phyloP scores from a whole-genome alignment of 2,888 invertebrate species.

The Tipula confusa region DNA sequence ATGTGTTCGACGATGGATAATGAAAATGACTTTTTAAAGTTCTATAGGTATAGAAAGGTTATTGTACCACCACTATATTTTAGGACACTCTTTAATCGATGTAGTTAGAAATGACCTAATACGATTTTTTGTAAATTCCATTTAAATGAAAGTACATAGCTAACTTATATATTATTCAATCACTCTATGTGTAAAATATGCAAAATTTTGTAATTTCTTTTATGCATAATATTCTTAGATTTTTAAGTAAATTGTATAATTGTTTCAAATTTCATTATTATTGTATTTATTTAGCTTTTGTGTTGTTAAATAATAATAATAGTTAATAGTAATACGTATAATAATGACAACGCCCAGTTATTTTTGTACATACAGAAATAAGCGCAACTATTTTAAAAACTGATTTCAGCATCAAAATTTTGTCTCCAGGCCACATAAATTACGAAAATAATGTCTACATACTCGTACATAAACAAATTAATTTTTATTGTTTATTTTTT shows the following conservation, averaged over 20 bases:
- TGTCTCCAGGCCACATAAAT: slow-evolving; percentile 27
- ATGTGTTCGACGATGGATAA: neutral
- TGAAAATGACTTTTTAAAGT: neutral
- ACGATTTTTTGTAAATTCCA: neutral
- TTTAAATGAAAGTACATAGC: neutral
- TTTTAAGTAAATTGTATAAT: slow-evolving; percentile 29
- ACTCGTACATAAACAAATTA: neutral
- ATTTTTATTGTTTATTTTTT: neutral
- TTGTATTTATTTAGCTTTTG: slow-evolving; percentile 15
- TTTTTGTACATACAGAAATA: neutral
- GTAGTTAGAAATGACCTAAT: neutral
- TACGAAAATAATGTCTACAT: slow-evolving; percentile 26
- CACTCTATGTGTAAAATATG: slow-evolving; percentile 7
- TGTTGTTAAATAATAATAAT: slow-evolving; percentile 3
- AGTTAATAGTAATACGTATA: neutral
- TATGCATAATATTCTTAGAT: slow-evolving; percentile 26
- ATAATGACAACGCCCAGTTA: slow-evolving; percentile 29
- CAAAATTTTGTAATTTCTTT: slow-evolving; percentile 28
- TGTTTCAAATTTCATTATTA: slow-evolving; percentile 26
- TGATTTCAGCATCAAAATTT: slow-evolving; percentile 29
- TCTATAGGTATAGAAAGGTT: neutral
- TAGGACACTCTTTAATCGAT: neutral
- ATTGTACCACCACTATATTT: neutral
- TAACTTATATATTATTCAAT: neutral
- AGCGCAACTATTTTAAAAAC: slow-evolving; percentile 7